A percentile compares a stretch with the other conserved stretches of the same genome.
These are phyloP conservation scores for Cyanoderma ruficeps DNA, from an alignment of 2,113 vertebrate species.

Conservation along the genomic window DNA sequence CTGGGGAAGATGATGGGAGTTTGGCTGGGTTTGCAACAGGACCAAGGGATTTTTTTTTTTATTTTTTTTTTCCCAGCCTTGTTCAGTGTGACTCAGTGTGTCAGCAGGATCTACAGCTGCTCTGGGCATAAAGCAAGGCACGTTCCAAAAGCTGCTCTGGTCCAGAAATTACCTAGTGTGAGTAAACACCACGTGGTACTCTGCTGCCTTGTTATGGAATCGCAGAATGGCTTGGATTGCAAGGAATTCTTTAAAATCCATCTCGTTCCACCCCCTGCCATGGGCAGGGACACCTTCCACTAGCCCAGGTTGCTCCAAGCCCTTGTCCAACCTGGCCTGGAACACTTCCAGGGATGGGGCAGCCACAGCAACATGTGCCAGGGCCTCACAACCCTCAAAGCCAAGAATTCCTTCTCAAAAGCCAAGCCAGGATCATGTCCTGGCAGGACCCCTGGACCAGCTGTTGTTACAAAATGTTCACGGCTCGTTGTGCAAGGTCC, in stretches of 20 bases:
- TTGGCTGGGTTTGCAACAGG: neutral
- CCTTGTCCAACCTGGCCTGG: rapidly evolving
- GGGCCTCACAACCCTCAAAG: neutral
- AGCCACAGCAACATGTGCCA: neutral
- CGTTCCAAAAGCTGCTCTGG: neutral
- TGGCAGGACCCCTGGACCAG: neutral
- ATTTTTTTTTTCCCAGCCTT: neutral
- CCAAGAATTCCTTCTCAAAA: neutral
- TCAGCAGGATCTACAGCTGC: neutral
- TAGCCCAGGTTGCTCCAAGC: rapidly evolving
- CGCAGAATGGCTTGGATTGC: neutral
- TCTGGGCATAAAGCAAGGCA: neutral
- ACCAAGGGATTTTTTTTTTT: neutral
- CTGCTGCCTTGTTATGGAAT: neutral
- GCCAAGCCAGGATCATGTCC: neutral
- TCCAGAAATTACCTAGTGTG: neutral
- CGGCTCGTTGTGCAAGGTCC: neutral
- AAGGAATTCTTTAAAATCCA: neutral
- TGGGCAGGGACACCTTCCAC: neutral
- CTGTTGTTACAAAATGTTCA: neutral
- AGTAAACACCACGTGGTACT: neutral
- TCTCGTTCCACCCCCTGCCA: neutral
- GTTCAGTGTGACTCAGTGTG: neutral
- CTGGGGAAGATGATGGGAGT: neutral
- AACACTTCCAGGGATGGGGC: neutral